phyloP scores from a whole-genome alignment of 2,888 invertebrate species.

The Eilema griseolum region DNA sequence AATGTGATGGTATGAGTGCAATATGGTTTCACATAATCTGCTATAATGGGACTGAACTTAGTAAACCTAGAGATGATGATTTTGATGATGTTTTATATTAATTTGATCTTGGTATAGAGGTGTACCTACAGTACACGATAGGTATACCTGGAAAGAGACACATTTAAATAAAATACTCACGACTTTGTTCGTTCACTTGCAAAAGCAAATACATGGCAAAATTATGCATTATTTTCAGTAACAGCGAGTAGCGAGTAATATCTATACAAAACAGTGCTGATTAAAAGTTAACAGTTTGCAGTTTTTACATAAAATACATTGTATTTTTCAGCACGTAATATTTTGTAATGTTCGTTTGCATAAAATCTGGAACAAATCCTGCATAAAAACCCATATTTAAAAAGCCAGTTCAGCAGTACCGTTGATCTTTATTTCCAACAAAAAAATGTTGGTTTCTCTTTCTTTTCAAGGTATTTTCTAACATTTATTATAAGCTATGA shows the following conservation, averaged over 20 bases:
- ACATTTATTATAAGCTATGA: too few species aligned
- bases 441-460: not conserved
- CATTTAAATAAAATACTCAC: too few species aligned
- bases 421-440: not conserved
- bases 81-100: too few species aligned
- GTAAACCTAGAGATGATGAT: too few species aligned
- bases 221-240: too few species aligned
- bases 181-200: too few species aligned
- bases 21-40: not conserved
- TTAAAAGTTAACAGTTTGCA: slow-evolving; percentile 4
- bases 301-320: not conserved
- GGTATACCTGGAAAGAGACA: not conserved
- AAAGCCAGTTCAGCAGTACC: not conserved
- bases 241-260: not conserved
- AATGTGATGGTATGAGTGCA: not conserved
- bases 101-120: too few species aligned
- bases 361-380: slow-evolving; percentile 3
- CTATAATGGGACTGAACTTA: not conserved
- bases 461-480: too few species aligned
- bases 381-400: not conserved
- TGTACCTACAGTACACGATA: too few species aligned
- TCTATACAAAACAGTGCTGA: slow-evolving; percentile 3
- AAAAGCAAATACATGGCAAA: too few species aligned
- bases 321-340: slow-evolving; percentile 4
- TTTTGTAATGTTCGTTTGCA: slow-evolving; percentile 4